Base-by-base conservation (phyloP, 2,113 vertebrate genomes). In the Hystrix brachyura region DNA sequence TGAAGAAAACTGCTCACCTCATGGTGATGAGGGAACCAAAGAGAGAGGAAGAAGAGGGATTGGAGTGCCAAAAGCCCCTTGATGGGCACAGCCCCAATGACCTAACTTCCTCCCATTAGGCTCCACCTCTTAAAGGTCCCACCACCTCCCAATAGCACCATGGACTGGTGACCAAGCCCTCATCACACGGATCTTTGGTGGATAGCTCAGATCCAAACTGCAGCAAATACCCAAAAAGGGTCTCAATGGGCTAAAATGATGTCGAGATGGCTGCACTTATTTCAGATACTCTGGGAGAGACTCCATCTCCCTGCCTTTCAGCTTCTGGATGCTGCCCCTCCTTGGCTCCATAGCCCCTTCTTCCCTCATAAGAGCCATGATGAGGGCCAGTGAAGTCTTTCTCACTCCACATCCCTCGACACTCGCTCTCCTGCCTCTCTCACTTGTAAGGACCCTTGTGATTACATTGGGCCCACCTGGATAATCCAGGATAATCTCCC, bases 401-500 rank as follows among this genome's bases (percentile, higher is more conserved):
- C 14, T 23, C 11, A 0, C 5, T n/a, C 51, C 48, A 17, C 2
- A 0, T 60, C 87, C 3, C 4, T n/a, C 38, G 43, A 90, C 15
- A 27, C 23, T 6, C 15, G 27, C 10, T 67, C 64, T 43, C 7
- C 51, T 43, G 21, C 3, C 19, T 32, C 55, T n/a, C 14, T 67
- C 48, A 62, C 46, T 81, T 46, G 51, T 2, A 71, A 71, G 86
- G n/a, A 90, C 89, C 29, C 74, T 82, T 69, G 67, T 78, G 96
- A 93, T 80, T 53, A 38, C 43, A 29, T 1, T 32, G 43, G 64
- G 21, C 43, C 43, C 43, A 29, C 79, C 59, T 0, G 12, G 51
- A 38, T 92, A 76, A 95, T 91, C 76, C 51, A 79, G 76, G 76
- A 79, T 79, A 79, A 79, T 79, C 51, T 79, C 57, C 69, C 29